These are phyloP conservation scores for Hippotragus niger DNA, from an alignment of 2,113 vertebrate genomes.

Conservation along the genomic window DNA sequence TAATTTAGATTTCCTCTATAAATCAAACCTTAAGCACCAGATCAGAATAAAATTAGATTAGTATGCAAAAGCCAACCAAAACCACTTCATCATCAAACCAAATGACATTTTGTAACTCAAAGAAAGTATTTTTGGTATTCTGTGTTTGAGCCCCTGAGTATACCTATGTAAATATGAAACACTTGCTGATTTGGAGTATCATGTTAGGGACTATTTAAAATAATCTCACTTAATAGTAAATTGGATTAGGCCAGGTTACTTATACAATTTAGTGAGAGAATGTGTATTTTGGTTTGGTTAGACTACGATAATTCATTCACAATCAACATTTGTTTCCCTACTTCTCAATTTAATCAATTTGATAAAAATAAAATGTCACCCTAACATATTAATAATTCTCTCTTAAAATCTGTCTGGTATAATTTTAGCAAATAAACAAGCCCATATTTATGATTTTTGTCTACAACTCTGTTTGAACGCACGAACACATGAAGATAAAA, in stretches of 20 bases:
- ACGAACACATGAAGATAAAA: neutral
- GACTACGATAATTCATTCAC: neutral
- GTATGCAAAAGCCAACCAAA: neutral
- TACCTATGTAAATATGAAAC: neutral
- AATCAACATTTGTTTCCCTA: neutral
- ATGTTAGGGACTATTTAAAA: neutral
- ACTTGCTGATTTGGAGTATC: neutral
- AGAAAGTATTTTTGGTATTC: neutral
- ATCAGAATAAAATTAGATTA: slow-evolving; percentile 12
- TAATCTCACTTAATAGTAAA: neutral
- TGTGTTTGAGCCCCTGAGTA: neutral
- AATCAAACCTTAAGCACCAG: neutral
- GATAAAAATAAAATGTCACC: neutral
- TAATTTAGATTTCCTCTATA: neutral
- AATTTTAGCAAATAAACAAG: slow-evolving; percentile 11
- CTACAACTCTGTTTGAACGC: neutral
- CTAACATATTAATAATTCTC: neutral
- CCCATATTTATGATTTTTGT: neutral
- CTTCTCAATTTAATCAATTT: neutral
- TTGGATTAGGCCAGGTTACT: neutral
- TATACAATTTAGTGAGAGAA: neutral
- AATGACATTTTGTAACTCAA: neutral
- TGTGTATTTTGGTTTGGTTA: neutral
- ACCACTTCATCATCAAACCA: neutral
- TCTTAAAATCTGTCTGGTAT: neutral